Evolutionary conservation across 92 coral and sea anemone genomes (phyloP), one percentile per base, ranked within the genome.

Genomic region (Bergia puertoricense): DNA sequence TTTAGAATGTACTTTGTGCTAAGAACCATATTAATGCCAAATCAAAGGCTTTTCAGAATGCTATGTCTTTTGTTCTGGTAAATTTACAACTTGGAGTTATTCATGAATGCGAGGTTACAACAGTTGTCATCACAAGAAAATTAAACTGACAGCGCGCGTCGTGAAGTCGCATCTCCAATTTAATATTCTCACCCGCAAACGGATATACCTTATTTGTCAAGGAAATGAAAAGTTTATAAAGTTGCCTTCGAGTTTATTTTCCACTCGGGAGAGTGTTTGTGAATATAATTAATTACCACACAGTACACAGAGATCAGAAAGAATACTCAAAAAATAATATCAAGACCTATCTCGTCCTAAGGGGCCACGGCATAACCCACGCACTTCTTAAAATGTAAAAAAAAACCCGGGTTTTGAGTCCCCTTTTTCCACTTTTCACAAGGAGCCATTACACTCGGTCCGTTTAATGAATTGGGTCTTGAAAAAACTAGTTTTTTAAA

Each of bases 211-310:
- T 30, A 46, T 69, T 73, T n/a, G 7, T 7, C 67, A 20, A 72
- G 87, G 87, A 84, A 84, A 84, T 84, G 87, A 84, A 82, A 83
- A 84, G 36, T 84, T 71, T 48, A 84, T 84, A 69, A 84, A 84
- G 87, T 84, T 48, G 65, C 67, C 30, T 69, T 84, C 45, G 87
- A 16, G 86, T 84, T 84, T 69, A 84, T 43, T 73, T 84, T 84
- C 67, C 68, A 84, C 79, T 71, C 38, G 45, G 44, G 65, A 54
- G 36, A 48, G 79, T 23, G 87, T 84, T 69, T 68, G 67, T 7
- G 30, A 39, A 71, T 16, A 38, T 42, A 71, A 46, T 36, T 74
- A 69, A 38, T 16, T 62, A 43, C 74, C 74, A 81, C 13, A 71
- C 50, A 44, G 46, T 68, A 45, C 77, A 38, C 62, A 46, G 36